phyloP scores from a whole-genome alignment of 2,113 vertebrate species.

The Bubalus kerabau region DNA sequence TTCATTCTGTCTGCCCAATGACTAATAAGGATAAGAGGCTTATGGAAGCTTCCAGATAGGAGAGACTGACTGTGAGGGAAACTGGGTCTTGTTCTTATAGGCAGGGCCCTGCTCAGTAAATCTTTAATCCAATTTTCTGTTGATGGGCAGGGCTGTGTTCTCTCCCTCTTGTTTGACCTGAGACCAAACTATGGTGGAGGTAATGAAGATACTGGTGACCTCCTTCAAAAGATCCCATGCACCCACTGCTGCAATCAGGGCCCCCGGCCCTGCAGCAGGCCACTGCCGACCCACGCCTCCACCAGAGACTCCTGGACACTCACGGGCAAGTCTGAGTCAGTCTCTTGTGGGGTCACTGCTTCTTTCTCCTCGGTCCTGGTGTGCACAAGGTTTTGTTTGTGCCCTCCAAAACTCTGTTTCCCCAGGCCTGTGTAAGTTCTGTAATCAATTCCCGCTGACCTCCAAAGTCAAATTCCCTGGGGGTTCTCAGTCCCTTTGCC shows the following conservation, averaged over 20 bases:
- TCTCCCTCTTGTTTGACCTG: background rate
- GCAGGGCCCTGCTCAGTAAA: background rate
- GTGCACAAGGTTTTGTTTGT: background rate
- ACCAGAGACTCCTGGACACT: background rate
- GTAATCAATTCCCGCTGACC: background rate
- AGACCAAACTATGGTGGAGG: background rate
- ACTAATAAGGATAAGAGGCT: background rate
- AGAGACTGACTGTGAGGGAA: background rate
- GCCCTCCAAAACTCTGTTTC: background rate
- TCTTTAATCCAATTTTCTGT: background rate
- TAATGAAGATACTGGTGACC: background rate
- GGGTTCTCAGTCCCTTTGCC: background rate
- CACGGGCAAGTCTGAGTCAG: background rate
- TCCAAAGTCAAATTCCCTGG: background rate
- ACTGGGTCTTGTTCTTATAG: background rate
- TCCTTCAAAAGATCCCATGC: background rate
- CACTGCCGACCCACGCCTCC: background rate
- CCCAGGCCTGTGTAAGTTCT: background rate
- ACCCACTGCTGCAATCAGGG: accelerated
- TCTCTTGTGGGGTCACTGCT: background rate
- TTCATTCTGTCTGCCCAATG: background rate
- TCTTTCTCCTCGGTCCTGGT: background rate
- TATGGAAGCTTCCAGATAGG: background rate
- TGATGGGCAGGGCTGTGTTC: background rate
- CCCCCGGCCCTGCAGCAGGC: background rate